Percentiles rank a stretch among this genome's conserved stretches.
Evolutionary conservation across 1,140 invertebrate genomes (phyloP).

Genomic region (Babylonia areolata): DNA sequence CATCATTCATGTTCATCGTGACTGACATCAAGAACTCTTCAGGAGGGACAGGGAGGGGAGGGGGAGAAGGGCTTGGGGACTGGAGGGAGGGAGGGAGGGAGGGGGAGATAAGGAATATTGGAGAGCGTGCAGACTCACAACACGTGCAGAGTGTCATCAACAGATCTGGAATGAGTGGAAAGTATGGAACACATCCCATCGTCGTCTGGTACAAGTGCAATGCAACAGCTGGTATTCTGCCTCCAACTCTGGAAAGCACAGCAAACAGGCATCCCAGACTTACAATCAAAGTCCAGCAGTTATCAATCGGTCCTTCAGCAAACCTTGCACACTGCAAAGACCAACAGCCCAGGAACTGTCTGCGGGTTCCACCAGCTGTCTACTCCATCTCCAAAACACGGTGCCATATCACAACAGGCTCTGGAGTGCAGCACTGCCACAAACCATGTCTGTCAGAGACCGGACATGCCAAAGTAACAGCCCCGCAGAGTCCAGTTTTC

Average conservation of each 20-base stretch:
- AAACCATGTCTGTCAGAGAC: too few species aligned
- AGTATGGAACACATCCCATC: not conserved
- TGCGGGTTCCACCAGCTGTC: not conserved
- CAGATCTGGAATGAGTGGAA: conserved; percentile 11
- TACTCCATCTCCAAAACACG: too few species aligned
- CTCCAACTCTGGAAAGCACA: not conserved
- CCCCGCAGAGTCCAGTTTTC: not conserved
- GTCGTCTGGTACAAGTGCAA: not conserved
- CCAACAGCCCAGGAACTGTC: not conserved
- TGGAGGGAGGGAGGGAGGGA: not conserved
- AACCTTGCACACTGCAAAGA: not conserved
- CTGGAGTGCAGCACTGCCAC: not conserved
- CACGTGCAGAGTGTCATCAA: not conserved
- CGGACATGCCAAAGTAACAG: not conserved
- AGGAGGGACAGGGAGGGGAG: too few species aligned
- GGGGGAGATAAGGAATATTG: not conserved
- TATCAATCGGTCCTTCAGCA: not conserved
- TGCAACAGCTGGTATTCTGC: not conserved
- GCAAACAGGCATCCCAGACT: not conserved
- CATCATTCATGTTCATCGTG: too few species aligned
- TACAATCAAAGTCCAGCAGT: not conserved
- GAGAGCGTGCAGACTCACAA: not conserved
- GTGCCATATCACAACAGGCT: not conserved
- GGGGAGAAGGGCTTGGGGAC: not conserved
- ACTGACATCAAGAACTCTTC: too few species aligned